Evolutionary conservation across 2,888 invertebrate species (phyloP).

Genomic region (Cotesia congregata): DNA sequence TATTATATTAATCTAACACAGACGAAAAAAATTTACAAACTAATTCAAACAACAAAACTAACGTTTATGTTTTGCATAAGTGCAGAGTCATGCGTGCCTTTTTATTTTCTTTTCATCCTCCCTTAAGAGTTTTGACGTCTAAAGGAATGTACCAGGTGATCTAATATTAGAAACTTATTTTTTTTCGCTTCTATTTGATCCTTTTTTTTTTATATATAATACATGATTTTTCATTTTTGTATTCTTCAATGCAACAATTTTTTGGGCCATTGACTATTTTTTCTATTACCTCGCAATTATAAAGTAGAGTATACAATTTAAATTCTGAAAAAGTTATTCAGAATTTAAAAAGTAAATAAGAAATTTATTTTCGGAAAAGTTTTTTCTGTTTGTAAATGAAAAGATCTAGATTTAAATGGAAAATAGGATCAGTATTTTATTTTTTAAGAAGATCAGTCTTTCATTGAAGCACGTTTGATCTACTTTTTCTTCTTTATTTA

Average conservation of each 20-base stretch:
- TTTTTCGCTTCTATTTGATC: conserved; percentile 14
- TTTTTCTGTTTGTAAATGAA: too few relatives aligned
- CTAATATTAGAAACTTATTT: conserved; percentile 10
- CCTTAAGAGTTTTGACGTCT: conserved; percentile 20
- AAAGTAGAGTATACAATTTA: neutral
- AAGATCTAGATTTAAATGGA: too few relatives aligned
- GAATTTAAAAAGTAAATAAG: too few relatives aligned
- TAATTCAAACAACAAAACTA: conserved; percentile 67
- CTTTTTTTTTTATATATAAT: neutral
- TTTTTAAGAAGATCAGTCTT: too few relatives aligned
- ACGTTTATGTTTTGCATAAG: conserved; percentile 67
- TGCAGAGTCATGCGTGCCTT: conserved; percentile 58
- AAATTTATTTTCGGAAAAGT: too few relatives aligned
- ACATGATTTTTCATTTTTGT: neutral
- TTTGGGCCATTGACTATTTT: neutral
- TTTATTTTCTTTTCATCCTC: conserved; percentile 27
- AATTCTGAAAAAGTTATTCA: neutral
- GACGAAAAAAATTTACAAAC: conserved; percentile 44
- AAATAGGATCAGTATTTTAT: too few relatives aligned
- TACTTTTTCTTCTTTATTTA: too few relatives aligned
- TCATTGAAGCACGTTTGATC: too few relatives aligned
- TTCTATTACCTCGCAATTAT: neutral
- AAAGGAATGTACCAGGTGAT: conserved; percentile 20
- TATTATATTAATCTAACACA: conserved; percentile 49
- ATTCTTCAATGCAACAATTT: neutral